These are phyloP conservation scores for Zeugodacus cucurbitae DNA, from an alignment of 1,140 invertebrate species.

Conservation along the genomic window DNA sequence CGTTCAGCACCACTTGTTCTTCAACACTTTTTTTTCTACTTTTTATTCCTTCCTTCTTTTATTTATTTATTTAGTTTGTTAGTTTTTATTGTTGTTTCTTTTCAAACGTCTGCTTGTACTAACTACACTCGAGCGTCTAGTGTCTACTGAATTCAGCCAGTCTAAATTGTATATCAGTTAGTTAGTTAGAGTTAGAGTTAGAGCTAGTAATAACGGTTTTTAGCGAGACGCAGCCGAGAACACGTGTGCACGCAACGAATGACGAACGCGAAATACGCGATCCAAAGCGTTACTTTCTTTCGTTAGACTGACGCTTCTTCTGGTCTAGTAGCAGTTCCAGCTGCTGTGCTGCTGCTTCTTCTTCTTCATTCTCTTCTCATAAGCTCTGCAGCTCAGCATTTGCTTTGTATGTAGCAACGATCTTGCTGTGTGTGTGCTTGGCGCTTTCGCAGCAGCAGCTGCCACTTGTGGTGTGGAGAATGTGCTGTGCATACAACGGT, in stretches of 20 bases:
- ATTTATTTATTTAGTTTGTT: not conserved
- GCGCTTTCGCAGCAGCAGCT: not conserved
- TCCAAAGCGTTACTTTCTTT: conserved; percentile 62
- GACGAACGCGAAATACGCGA: conserved; percentile 65
- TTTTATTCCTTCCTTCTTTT: not conserved
- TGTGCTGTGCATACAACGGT: not conserved
- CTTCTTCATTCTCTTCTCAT: not conserved
- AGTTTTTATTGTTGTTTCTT: not conserved
- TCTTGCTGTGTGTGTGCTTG: not conserved
- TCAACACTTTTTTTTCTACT: not conserved
- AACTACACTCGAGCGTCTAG: not conserved
- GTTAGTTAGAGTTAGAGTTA: too few relatives aligned
- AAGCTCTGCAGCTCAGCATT: not conserved
- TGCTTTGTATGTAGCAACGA: not conserved
- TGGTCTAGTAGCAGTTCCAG: conserved; percentile 36
- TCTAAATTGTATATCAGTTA: not conserved
- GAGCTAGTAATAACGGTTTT: not conserved
- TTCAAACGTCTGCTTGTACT: not conserved
- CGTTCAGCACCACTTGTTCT: not conserved
- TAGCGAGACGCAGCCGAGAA: not conserved
- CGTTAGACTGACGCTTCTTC: conserved; percentile 56
- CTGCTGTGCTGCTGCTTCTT: conserved; percentile 26
- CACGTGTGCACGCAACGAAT: conserved; percentile 64
- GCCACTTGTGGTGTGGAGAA: not conserved
- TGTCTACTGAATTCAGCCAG: not conserved